Percentiles rank a stretch among this genome's conserved stretches.
Conservation (phyloP, 2,888 invertebrate genomes). For the Phanerotoma sp. region DNA sequence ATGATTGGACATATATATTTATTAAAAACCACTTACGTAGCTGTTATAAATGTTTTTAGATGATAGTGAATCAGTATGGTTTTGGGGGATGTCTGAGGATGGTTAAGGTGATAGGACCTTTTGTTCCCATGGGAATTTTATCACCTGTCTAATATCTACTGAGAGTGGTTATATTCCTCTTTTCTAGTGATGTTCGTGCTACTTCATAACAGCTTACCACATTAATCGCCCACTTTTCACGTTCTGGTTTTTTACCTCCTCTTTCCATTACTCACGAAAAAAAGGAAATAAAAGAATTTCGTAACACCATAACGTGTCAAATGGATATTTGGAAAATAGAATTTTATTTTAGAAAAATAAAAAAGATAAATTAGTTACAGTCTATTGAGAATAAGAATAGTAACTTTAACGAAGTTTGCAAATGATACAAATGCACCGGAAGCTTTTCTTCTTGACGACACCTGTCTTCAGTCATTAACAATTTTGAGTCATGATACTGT, state of each 20-base stretch:
- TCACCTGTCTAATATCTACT: constrained; percentile 55
- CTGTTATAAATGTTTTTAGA: constrained; percentile 51
- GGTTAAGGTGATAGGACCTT: constrained; percentile 50
- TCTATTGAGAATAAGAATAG: too few relatives aligned
- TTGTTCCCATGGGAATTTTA: constrained; percentile 54
- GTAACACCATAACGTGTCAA: not conserved
- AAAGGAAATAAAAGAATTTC: constrained; percentile 10
- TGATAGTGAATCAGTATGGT: constrained; percentile 31
- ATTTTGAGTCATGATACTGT: too few relatives aligned
- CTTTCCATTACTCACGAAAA: constrained; percentile 1
- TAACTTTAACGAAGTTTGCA: too few relatives aligned
- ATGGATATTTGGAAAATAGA: not conserved
- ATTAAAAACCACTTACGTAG: constrained; percentile 51
- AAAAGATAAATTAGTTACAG: too few relatives aligned
- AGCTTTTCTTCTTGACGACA: too few relatives aligned
- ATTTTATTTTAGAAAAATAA: too few relatives aligned
- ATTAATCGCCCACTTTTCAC: constrained; percentile 42
- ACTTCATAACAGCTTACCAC: constrained; percentile 32
- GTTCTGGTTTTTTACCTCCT: constrained; percentile 19
- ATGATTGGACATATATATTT: constrained; percentile 53
- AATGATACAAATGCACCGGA: too few relatives aligned
- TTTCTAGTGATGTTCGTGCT: not conserved
- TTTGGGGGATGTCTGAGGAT: constrained; percentile 39
- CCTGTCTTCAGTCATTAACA: too few relatives aligned
- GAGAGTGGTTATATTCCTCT: constrained; percentile 32